A percentile compares a stretch with the other conserved stretches of the same genome.
Conservation (phyloP, 2,888 invertebrate genomes). For the Trisateles emortualis region DNA sequence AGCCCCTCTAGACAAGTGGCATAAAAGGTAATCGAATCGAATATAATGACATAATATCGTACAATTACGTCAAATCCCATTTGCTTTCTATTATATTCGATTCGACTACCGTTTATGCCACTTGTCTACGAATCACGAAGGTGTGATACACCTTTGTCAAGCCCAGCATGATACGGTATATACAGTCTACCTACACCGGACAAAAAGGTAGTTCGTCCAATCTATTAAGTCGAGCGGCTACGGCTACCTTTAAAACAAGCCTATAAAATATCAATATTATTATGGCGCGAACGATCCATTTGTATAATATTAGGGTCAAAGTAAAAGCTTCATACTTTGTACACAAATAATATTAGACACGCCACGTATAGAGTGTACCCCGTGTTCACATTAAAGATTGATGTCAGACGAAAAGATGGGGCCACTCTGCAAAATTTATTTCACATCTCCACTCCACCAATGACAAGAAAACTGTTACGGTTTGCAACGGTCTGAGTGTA, state of each 20-base stretch:
- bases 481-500: constrained; percentile 87
- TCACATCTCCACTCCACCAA: constrained; percentile 85
- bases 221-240: constrained; percentile 2
- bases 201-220: too few species aligned
- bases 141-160: too few species aligned
- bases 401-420: constrained; percentile 86
- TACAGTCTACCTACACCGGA: too few species aligned
- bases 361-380: constrained; percentile 81
- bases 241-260: constrained; percentile 21
- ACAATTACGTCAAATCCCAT: too few species aligned
- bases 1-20: too few species aligned
- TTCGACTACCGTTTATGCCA: too few species aligned
- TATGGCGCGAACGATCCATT: constrained; percentile 41
- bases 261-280: constrained; percentile 46
- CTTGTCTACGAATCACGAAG: too few species aligned
- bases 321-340: constrained; percentile 70
- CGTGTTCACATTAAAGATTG: constrained; percentile 83
- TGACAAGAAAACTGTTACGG: constrained; percentile 88
- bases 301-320: constrained; percentile 49
- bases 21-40: too few species aligned
- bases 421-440: constrained; percentile 87
- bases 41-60: too few species aligned
- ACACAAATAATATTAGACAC: constrained; percentile 79
- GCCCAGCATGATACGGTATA: too few species aligned
- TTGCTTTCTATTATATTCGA: too few species aligned